Base-by-base conservation (phyloP, 2,797 vertebrate species). In the Coluber constrictor region DNA sequence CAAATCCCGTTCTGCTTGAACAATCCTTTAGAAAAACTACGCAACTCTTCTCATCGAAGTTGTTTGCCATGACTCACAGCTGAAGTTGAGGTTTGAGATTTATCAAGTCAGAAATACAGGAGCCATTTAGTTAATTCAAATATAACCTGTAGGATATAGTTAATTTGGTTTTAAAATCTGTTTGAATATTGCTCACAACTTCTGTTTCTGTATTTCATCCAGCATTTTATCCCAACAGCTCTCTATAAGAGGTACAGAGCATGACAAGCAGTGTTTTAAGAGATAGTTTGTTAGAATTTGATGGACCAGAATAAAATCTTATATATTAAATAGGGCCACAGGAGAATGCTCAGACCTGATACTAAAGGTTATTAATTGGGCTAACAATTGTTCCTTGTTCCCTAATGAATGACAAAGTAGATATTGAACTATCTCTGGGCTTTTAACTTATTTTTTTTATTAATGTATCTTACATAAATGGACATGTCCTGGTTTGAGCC, bases 401-500 rank as follows among this genome's bases (percentile, higher is more conserved):
- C 87, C 90, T 63, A 91, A 87, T 89, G 87, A 91, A 93, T 89
- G 56, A 18, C 59, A 4, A n/a, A 87, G 37, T 37, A 29, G 70
- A 93, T 89, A 88, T 51, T 92, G 94, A 32, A 93, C 63, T 93
- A 91, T 89, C 5, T 0, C 89, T 0, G 25, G 47, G 93, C 90
- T 94, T 91, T 91, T n/a, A 70, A 92, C 63, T 59, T 93, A 95
- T 96, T 25, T 83, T 87, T 89, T 95, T 51, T 79, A 94, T 89
- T 89, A 4, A 0, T 94, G n/a, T 93, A 95, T 95, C 97, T 96
- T 61, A 96, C 63, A n/a, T 0, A 93, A 96, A 94, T 66, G 66
- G 92, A 92, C 20, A 0, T 79, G 97, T 94, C 97, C 98, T 60
- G 96, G 91, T 98, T 97, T 96, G 95, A 32, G 56, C 93, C 59